Conservation (phyloP, 2,888 invertebrate genomes). For the Diarsia rubi region DNA sequence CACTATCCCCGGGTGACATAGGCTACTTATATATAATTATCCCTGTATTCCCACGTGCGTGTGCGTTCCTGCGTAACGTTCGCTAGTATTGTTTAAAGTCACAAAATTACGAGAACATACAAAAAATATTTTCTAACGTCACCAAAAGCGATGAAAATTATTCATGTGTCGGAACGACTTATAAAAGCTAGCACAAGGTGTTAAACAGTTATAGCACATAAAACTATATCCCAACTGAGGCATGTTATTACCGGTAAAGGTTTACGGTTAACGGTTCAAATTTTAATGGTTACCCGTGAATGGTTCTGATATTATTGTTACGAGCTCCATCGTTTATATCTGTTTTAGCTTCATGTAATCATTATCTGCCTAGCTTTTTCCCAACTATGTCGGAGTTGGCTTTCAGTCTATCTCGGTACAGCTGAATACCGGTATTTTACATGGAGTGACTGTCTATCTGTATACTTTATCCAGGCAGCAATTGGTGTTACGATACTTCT, state of each 20-base stretch:
- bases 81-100: too few species aligned
- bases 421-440: background rate
- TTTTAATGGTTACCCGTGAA: slow-evolving; percentile 60
- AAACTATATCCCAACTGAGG: slow-evolving; percentile 65
- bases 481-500: too few species aligned
- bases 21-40: too few species aligned
- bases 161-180: slow-evolving; percentile 52
- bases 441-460: background rate
- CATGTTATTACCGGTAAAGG: slow-evolving; percentile 64
- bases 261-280: slow-evolving; percentile 56
- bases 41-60: too few species aligned
- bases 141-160: slow-evolving; percentile 52
- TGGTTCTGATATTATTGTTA: slow-evolving; percentile 56
- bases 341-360: slow-evolving; percentile 11
- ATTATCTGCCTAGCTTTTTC: background rate
- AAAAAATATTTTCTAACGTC: slow-evolving; percentile 15
- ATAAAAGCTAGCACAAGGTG: slow-evolving; percentile 56
- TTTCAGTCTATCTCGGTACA: background rate
- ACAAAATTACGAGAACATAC: background rate
- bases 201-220: slow-evolving; percentile 66
- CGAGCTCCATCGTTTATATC: slow-evolving; percentile 44
- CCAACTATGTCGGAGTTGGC: background rate
- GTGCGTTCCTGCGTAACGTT: too few species aligned
- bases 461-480: background rate
- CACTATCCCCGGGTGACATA: too few species aligned